Conservation (phyloP, 2,797 vertebrate genomes). For the Fistularia tabacaria region DNA sequence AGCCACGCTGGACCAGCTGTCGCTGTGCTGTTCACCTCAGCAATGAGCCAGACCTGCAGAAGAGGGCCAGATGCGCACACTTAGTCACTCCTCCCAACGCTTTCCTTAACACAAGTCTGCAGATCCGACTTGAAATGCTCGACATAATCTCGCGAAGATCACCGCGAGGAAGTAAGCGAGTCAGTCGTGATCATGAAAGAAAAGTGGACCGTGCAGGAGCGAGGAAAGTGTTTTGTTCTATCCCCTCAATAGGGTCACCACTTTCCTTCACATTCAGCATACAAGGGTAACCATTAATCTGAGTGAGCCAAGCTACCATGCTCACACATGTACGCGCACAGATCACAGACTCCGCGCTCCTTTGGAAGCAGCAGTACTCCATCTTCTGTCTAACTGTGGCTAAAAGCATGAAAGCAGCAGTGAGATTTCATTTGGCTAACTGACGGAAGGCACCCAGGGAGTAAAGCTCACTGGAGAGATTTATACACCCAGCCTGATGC, state of each 20-base stretch:
- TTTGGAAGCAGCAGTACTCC: slow-evolving; percentile 67
- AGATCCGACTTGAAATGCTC: slow-evolving; percentile 51
- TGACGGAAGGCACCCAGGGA: slow-evolving; percentile 72
- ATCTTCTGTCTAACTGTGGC: slow-evolving; percentile 70
- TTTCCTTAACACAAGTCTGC: slow-evolving; percentile 18
- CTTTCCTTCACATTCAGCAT: slow-evolving; percentile 46
- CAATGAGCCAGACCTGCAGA: slow-evolving; percentile 59
- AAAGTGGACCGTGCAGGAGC: slow-evolving; percentile 12
- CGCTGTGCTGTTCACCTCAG: slow-evolving; percentile 68
- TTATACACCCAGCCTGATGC: slow-evolving; percentile 65
- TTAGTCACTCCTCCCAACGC: slow-evolving; percentile 53
- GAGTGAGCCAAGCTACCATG: slow-evolving; percentile 53
- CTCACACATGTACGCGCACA: slow-evolving; percentile 43
- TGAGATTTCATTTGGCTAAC: slow-evolving; percentile 77
- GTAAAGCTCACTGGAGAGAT: slow-evolving; percentile 65
- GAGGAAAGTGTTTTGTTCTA: slow-evolving; percentile 15
- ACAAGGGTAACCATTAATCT: slow-evolving; percentile 61
- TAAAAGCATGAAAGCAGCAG: slow-evolving; percentile 75
- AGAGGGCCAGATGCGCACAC: slow-evolving; percentile 72
- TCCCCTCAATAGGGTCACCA: slow-evolving; percentile 44
- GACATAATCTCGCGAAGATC: slow-evolving; percentile 42
- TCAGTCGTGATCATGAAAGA: slow-evolving; percentile 12
- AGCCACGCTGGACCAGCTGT: slow-evolving; percentile 81
- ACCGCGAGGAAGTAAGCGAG: slow-evolving; percentile 27
- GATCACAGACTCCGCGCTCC: slow-evolving; percentile 54